Evolutionary conservation across 1,140 invertebrate genomes (phyloP), one percentile per base, ranked within the genome.

Genomic region (Tachypleus tridentatus): DNA sequence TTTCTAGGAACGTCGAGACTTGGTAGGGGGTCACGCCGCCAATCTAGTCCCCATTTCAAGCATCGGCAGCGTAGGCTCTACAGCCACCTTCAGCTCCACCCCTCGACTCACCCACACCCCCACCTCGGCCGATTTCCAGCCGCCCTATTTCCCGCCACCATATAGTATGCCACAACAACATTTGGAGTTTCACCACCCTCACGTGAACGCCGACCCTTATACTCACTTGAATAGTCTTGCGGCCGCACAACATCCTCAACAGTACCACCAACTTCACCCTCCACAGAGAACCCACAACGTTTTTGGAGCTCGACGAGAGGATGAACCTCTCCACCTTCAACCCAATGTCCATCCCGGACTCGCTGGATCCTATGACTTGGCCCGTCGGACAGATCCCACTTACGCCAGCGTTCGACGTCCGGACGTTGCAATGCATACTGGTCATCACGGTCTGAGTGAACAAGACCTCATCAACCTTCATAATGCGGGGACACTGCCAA

Each of bases 71-170:
- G 29, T 29, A 29, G 29, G 29, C 29, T 68, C 67, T 73, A 77
- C 79, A 7, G 79, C 78, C 63, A 87, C 75, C 78, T 86, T 77
- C 78, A 83, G 79, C 84, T 58, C 60, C 9, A 66, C 68, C 4
- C 82, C 82, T 64, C 80, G 80, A 73, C 77, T 78, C 67, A 80
- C 77, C 64, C 78, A 79, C 65, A 78, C 76, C 6, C 79, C 80
- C 47, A 77, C 78, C 11, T 79, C 85, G 72, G 83, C 86, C 51
- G 91, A 94, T 78, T 95, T 95, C 79, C 91, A 95, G 79, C 93
- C 92, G 70, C 93, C 93, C 8, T 96, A 95, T 77, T 96, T 95
- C 79, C 92, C 92, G 62, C 93, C 93, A 64, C 64, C 66, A 57
- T 95, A 95, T 78, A 87, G 88, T 52, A 82, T 74, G 3, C 63